Evolutionary conservation across 2,113 vertebrate species (phyloP).

Genomic region (Misgurnus mizolepis): DNA sequence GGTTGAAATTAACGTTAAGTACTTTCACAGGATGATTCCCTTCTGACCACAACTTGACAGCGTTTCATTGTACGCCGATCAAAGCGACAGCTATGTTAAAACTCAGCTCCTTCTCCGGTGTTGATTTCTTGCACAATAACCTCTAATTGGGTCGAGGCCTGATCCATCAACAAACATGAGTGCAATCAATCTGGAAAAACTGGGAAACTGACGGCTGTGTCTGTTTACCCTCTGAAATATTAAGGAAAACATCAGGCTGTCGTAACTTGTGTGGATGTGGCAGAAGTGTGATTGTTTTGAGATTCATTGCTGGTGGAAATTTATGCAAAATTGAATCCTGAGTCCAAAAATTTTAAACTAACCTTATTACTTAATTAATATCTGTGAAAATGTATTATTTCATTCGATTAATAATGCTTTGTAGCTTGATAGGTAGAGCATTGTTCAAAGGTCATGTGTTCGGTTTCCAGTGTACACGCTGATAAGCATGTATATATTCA

Average conservation of each 20-base stretch:
- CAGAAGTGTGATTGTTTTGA: slow-evolving; percentile 11
- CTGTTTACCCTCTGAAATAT: slow-evolving; percentile 47
- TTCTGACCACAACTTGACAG: slow-evolving; percentile 35
- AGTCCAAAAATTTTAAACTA: background rate
- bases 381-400: background rate
- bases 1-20: slow-evolving; percentile 46
- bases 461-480: no score
- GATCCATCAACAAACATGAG: slow-evolving; percentile 33
- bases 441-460: no score
- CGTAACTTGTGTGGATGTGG: slow-evolving; percentile 24
- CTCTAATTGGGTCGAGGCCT: slow-evolving; percentile 40
- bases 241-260: slow-evolving; percentile 46
- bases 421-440: no score
- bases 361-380: background rate
- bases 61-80: slow-evolving; percentile 36
- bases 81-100: slow-evolving; percentile 34
- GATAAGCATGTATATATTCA: no score
- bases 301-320: background rate
- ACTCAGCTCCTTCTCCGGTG: background rate
- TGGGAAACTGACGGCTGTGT: slow-evolving; percentile 37
- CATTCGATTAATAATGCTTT: background rate
- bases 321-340: background rate
- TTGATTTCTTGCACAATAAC: slow-evolving; percentile 28
- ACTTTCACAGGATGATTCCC: slow-evolving; percentile 35
- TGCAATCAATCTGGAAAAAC: slow-evolving; percentile 37